Evolutionary conservation across 2,113 vertebrate species (phyloP).

Genomic region (Petromus typicus): DNA sequence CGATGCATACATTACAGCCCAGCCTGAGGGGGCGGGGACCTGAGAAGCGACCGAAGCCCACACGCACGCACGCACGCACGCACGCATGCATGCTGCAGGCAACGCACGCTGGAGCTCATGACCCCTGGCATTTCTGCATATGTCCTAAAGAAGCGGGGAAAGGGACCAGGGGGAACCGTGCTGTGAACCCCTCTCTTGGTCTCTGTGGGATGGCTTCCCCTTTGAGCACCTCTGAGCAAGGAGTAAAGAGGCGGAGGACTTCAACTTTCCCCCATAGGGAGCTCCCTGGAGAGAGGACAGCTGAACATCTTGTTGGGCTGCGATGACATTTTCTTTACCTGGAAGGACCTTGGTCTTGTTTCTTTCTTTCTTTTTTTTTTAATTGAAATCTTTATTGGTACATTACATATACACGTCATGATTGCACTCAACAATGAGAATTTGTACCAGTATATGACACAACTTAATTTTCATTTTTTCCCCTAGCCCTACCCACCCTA

Average conservation of each 20-base stretch:
- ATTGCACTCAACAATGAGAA: no score
- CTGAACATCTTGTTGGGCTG: not conserved
- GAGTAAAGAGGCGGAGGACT: not conserved
- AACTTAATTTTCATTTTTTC: no score
- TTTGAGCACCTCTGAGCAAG: not conserved
- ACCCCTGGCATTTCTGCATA: conserved; percentile 66
- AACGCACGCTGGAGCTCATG: conserved; percentile 65
- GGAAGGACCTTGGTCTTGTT: not conserved
- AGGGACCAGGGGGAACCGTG: not conserved
- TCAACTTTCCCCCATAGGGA: not conserved
- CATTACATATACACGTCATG: no score
- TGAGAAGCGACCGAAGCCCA: conserved; percentile 30
- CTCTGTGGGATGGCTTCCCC: not conserved
- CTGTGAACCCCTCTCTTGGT: not conserved
- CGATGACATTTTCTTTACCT: conserved; percentile 2
- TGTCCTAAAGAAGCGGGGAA: conserved; percentile 35
- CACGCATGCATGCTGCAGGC: not conserved
- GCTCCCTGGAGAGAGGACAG: not conserved
- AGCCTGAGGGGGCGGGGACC: conserved; percentile 73
- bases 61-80: not conserved
- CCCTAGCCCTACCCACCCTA: no score
- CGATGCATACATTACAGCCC: conserved; percentile 92
- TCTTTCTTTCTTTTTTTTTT: no score
- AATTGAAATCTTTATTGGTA: no score
- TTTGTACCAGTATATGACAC: no score